A percentile compares a stretch with the other conserved stretches of the same genome.
phyloP scores from a whole-genome alignment of 2,113 vertebrate species.

The Arizona elegans region DNA sequence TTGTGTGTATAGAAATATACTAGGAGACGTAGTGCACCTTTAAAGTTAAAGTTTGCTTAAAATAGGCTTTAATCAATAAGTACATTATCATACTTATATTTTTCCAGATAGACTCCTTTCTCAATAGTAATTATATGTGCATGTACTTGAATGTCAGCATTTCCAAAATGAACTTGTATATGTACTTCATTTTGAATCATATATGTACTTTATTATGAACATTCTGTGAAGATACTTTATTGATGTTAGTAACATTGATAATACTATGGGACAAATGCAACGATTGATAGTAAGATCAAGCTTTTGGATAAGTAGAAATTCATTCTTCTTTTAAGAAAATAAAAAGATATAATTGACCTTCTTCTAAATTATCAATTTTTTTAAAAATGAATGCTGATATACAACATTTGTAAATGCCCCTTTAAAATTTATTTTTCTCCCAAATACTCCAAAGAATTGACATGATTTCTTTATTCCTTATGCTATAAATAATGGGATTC shows the following conservation, averaged over 20 bases:
- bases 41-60: too few species aligned
- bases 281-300: not conserved
- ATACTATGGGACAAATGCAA: not conserved
- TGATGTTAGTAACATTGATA: not conserved
- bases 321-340: not conserved
- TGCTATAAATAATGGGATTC: conserved; percentile 27
- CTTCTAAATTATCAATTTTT: not conserved
- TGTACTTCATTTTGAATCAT: too few species aligned
- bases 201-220: too few species aligned
- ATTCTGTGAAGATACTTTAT: too few species aligned
- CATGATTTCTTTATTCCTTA: conserved; percentile 17
- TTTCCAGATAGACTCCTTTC: not conserved
- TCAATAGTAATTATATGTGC: not conserved
- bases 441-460: not conserved
- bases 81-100: not conserved
- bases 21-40: not conserved
- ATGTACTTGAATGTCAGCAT: too few species aligned
- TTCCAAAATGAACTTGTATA: too few species aligned
- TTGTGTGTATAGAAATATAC: too few species aligned
- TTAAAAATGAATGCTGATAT: not conserved
- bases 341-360: not conserved
- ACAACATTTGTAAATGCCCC: not conserved
- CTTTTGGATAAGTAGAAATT: not conserved
- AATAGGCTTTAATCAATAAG: too few species aligned
- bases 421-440: not conserved